Base-by-base conservation (phyloP, 1,140 invertebrate genomes). In the Mamestra configurata region DNA sequence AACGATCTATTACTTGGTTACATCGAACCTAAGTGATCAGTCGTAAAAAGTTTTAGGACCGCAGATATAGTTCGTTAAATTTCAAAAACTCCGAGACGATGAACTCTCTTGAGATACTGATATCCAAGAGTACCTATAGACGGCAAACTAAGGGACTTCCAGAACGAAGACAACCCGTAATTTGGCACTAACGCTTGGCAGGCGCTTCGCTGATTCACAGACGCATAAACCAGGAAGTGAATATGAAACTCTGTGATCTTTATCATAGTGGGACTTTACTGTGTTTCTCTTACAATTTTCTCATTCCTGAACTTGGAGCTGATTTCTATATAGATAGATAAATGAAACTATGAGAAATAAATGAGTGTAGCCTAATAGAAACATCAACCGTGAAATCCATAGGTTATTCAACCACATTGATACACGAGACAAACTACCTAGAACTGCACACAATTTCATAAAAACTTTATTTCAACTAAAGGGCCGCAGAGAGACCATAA, bases 141-240 rank as follows among this genome's bases (percentile, higher is more conserved):
- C 37, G 37, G 18, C 51, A 8, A n/a, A 6, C 55, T 59, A 15
- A 20, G 35, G 35, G 35, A 18, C 10, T 43, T 13, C 31, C 6
- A 40, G 61, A 49, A 6, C 35, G 61, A 35, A 35, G 35, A 66
- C 61, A 22, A 18, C 13, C 61, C 4, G 61, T 66, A 20, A 22
- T 66, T 66, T 66, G 61, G 61, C 35, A 66, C n/a, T 40, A 40
- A 40, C 18, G 18, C 61, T 66, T 66, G 61, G 61, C 61, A 66
- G 35, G 8, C 61, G 6, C 10, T 40, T 18, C 20, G 35, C 61
- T 66, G 35, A 40, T 64, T 66, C 61, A 66, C 35, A 66, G 35
- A 31, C 35, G 35, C 10, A 66, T 66, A 66, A 66, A 66, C 31
- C 35, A 66, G 35, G 61, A 66, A 66, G n/a, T 13, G 15, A 35